phyloP scores from a whole-genome alignment of 2,797 vertebrate species.

The Sebastiscus albofasciatus region DNA sequence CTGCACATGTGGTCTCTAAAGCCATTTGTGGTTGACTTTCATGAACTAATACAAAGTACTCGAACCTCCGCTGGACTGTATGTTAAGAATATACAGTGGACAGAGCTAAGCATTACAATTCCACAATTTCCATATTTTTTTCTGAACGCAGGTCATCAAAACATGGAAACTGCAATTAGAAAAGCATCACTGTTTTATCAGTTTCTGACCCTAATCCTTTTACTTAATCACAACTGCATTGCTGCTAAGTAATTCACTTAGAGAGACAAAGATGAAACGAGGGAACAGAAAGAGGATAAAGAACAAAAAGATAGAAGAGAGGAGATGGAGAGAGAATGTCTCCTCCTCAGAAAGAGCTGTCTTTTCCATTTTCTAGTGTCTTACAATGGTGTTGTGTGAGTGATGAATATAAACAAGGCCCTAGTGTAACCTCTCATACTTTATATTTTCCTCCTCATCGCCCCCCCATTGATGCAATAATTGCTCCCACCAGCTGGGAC shows the following conservation, averaged over 20 bases:
- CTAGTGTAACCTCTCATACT: no score
- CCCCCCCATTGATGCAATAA: not conserved
- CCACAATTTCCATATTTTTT: not conserved
- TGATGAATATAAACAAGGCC: not conserved
- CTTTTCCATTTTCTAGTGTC: not conserved
- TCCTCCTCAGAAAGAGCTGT: not conserved
- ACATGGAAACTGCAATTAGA: not conserved
- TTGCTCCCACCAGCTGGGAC: constrained; percentile 24
- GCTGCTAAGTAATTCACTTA: constrained; percentile 5
- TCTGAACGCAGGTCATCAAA: not conserved
- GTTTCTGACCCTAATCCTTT: not conserved
- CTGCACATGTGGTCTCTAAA: not conserved
- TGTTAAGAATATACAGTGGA: not conserved
- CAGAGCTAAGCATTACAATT: not conserved
- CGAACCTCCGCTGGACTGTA: not conserved
- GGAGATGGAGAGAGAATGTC: not conserved
- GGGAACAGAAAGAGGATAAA: not conserved
- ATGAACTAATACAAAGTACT: not conserved
- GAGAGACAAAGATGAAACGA: not conserved
- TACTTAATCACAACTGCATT: constrained; percentile 1
- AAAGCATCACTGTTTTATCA: not conserved
- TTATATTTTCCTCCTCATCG: no score
- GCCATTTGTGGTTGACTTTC: not conserved
- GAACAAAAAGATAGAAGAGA: not conserved
- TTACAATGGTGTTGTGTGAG: not conserved